phyloP scores from a whole-genome alignment of 1,140 invertebrate genomes.

The Babylonia areolata region DNA sequence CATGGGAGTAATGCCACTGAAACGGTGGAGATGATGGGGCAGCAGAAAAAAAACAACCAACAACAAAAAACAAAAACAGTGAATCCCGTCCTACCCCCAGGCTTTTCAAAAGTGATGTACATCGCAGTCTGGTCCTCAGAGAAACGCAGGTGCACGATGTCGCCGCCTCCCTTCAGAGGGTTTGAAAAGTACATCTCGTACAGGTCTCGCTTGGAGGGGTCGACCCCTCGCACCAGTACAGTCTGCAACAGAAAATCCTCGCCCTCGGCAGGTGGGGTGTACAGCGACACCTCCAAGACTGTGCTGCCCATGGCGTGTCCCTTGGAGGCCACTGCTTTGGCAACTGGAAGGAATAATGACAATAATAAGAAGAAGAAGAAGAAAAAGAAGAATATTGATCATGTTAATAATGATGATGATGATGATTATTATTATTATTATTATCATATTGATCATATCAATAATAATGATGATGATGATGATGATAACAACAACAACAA shows the following conservation, averaged over 20 bases:
- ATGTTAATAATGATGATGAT: no score
- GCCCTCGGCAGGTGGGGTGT: conserved; percentile 29
- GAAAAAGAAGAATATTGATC: no score
- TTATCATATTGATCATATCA: no score
- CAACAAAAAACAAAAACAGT: no score
- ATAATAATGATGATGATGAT: no score
- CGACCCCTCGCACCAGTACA: conserved; percentile 29
- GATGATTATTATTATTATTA: no score
- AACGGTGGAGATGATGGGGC: no score
- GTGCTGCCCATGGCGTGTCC: conserved; percentile 39
- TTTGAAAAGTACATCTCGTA: conserved; percentile 38
- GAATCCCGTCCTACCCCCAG: conserved; percentile 34
- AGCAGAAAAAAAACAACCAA: no score
- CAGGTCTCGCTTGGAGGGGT: conserved; percentile 5
- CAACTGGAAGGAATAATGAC: conserved; percentile 44
- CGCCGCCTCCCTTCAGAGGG: conserved; percentile 22
- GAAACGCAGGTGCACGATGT: neutral
- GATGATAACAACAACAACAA: no score
- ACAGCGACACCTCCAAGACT: conserved; percentile 41
- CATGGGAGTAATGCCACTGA: no score
- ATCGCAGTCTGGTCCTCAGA: conserved; percentile 20
- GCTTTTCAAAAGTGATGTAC: conserved; percentile 32
- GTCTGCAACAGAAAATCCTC: neutral
- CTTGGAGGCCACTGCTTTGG: conserved; percentile 17
- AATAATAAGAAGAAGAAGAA: no score